Base-by-base conservation (phyloP, 2,888 invertebrate genomes). In the Euclidia mi region DNA sequence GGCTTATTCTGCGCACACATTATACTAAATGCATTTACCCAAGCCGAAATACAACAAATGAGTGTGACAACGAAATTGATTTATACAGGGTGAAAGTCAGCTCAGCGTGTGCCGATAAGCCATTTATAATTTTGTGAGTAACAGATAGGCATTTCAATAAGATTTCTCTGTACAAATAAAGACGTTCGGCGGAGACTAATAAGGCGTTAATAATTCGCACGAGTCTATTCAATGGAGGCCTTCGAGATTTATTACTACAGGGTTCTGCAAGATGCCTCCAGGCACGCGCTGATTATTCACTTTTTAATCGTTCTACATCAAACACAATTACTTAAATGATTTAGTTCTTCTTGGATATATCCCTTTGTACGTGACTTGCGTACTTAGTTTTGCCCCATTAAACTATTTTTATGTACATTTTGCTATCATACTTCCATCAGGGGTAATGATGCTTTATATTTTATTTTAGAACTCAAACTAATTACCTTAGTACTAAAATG, bases 181-280 rank as follows among this genome's bases (percentile, higher is more conserved):
- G 91, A 90, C 90, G 85, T 88, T 90, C 76, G 79, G 82, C 76
- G 79, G 81, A 78, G 87, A 88, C 90, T 92, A 93, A 94, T 92
- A 93, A 92, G 76, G 87, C 89, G 92, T 90, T 91, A 89, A 91
- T 93, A 92, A 94, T 92, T 91, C 83, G 87, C 85, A 81, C 87
- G 87, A 91, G 90, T 88, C 90, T 87, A 91, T 92, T 93, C 84
- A 93, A 89, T 89, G 88, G 88, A 80, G 83, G 85, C 86, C 84
- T 75, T 84, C 78, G 79, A 90, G 92, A 94, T 93, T 93, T 93
- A 93, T 90, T 87, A 87, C 89, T 89, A 89, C 91, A 89, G 90
- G 82, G 81, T 87, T 79, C 90, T 93, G 94, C 93, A 93, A 90
- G 87, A 88, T 92, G 92, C 93, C 93, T 87, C 85, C 86, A 92